Evolutionary conservation across 2,797 vertebrate genomes (phyloP), one percentile per base, ranked within the genome.

Genomic region (Champsocephalus gunnari): DNA sequence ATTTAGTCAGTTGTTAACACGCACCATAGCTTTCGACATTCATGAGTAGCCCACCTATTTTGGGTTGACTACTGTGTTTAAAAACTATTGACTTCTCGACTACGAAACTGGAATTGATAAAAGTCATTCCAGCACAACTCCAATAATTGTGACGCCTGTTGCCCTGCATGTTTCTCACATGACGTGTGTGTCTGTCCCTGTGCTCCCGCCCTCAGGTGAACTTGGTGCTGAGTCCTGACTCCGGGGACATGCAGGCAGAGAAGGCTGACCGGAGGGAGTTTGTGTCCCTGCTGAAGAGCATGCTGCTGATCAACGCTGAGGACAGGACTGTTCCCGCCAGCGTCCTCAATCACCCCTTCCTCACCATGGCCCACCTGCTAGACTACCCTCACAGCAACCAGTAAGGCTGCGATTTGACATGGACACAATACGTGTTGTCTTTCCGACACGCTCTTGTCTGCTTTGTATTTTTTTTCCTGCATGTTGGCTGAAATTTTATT

Each of bases 331-430:
- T 95, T 87, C 98, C 98, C 61, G 87, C 92, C 71, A 97, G 96
- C 44, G 96, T 96, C 58, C 94, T 99, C 87, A 95, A 85, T 86
- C 97, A 99, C 93, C 95, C 97, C 80, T 99, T 99, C 92, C 96
- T 99, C 92, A 97, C 96, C 73, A 99, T 99, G 98, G 98, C 98
- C 87, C 98, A 99, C 91, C 96, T 99, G 83, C 94, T 98, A 53
- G 97, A 99, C 95, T 98, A 97, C 85, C 97, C 97, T 79, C 98
- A 98, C 90, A 99, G 97, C 90, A 97, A 94, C 95, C 96, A 98
- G 98, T 99, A 97, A 83, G 97, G 11, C 61, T 10, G 1, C 62
- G 38, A 45, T 59, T 62, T 38, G 17, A 59, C 19, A 17, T 19
- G 16, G 16, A 61, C 48, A 9, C 50, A 57, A 58, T 47, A 63